Evolutionary conservation across 2,797 vertebrate species (phyloP).

Genomic region (Macropus fuliginosus): DNA sequence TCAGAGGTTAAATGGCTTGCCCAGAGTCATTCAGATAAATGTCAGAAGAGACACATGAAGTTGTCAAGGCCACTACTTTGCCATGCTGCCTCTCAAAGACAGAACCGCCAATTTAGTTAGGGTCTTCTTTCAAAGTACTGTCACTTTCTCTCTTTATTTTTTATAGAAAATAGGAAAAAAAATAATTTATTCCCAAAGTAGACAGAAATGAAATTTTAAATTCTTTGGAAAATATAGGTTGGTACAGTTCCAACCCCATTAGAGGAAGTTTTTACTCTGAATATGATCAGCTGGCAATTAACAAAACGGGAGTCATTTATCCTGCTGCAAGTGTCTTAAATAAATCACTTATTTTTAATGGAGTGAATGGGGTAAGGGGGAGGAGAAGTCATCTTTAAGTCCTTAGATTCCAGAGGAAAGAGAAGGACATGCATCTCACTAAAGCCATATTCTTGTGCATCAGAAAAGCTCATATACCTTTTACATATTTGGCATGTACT

Average conservation of each 20-base stretch:
- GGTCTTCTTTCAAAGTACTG: background rate
- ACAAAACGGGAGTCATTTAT: background rate
- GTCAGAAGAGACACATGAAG: background rate
- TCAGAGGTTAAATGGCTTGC: background rate
- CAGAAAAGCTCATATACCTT: background rate
- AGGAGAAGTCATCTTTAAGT: background rate
- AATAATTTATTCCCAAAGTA: background rate
- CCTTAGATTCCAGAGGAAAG: background rate
- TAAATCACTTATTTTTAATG: background rate
- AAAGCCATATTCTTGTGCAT: background rate
- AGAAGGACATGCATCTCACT: background rate
- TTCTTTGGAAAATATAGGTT: background rate
- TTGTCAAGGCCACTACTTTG: background rate
- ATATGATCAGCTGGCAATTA: background rate
- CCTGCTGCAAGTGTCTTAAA: background rate
- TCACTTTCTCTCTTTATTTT: background rate
- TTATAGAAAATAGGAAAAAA: background rate
- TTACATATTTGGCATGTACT: background rate
- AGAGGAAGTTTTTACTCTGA: background rate
- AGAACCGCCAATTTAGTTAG: background rate
- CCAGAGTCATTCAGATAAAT: background rate
- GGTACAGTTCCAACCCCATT: background rate
- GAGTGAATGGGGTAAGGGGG: background rate
- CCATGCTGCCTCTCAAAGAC: background rate
- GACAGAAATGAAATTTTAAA: slow-evolving; percentile 2